Percentiles rank a stretch among this genome's conserved stretches.
phyloP scores from a whole-genome alignment of 2,797 vertebrate species.

The Spinus olivaceus region DNA sequence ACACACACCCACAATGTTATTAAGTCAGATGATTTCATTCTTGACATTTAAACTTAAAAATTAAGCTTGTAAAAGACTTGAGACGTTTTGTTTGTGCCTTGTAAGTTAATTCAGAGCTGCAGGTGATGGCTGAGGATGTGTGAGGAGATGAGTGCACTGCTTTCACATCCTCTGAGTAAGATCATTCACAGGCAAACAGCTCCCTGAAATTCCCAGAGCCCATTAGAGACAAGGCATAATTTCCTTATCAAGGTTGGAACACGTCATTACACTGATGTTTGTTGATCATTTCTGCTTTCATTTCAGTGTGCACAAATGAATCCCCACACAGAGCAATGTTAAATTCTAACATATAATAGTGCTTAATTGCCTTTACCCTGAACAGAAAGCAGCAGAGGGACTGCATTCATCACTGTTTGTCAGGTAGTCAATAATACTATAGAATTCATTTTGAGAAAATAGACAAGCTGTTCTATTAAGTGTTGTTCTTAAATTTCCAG shows the following conservation, averaged over 20 bases:
- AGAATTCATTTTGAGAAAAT: neutral
- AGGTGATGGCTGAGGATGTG: neutral
- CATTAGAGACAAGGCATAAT: neutral
- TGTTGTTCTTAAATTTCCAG: neutral
- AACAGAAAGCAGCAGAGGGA: neutral
- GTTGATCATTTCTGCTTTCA: neutral
- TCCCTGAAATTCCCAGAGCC: neutral
- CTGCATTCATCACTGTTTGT: neutral
- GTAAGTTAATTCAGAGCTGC: neutral
- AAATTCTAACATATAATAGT: neutral
- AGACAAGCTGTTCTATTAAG: neutral
- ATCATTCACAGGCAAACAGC: neutral
- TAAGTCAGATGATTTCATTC: neutral
- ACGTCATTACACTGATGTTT: neutral
- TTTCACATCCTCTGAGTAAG: neutral
- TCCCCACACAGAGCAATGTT: neutral
- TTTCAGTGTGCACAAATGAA: neutral
- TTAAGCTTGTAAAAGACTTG: neutral
- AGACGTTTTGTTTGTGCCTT: neutral
- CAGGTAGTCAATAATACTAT: neutral
- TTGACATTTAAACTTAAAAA: neutral
- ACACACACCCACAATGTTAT: neutral
- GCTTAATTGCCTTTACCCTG: neutral
- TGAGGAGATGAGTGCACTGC: neutral
- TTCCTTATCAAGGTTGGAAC: neutral